Percentiles rank a stretch among this genome's conserved stretches.
These are phyloP conservation scores for Agriopis leucophaearia DNA, from an alignment of 2,888 invertebrate species.

Conservation along the genomic window DNA sequence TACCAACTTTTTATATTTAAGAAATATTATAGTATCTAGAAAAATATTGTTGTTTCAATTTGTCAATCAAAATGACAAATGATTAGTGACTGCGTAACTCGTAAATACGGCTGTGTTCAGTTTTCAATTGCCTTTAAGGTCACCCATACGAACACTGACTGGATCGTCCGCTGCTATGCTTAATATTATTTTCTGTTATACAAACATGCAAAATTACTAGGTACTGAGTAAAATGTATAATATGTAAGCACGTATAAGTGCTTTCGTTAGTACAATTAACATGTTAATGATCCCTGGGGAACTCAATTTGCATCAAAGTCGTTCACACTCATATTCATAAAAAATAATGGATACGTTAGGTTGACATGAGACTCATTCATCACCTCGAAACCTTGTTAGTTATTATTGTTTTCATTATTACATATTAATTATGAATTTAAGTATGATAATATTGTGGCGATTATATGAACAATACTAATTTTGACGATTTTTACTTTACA, in stretches of 20 bases:
- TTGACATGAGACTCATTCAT: constrained; percentile 13
- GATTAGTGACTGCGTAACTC: no score
- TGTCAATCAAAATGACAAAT: no score
- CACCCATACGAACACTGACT: no score
- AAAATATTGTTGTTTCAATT: no score
- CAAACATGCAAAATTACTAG: not conserved
- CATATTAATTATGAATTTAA: not conserved
- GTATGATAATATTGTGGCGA: not conserved
- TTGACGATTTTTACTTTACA: no score
- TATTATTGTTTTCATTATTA: not conserved
- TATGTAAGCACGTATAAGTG: not conserved
- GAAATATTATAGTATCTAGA: no score
- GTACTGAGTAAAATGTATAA: no score
- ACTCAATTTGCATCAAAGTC: constrained; percentile 32
- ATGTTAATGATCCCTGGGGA: constrained; percentile 22
- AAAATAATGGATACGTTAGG: constrained; percentile 21
- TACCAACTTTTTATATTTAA: no score
- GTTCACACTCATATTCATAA: constrained; percentile 16
- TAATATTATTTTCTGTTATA: not conserved
- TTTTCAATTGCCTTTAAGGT: no score
- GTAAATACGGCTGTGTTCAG: no score
- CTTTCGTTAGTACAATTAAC: constrained; percentile 9
- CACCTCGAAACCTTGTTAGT: constrained; percentile 1
- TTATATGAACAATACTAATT: no score
- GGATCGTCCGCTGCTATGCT: no score